Conservation (phyloP, 2,797 vertebrate genomes). For the Sitta carolinensis region DNA sequence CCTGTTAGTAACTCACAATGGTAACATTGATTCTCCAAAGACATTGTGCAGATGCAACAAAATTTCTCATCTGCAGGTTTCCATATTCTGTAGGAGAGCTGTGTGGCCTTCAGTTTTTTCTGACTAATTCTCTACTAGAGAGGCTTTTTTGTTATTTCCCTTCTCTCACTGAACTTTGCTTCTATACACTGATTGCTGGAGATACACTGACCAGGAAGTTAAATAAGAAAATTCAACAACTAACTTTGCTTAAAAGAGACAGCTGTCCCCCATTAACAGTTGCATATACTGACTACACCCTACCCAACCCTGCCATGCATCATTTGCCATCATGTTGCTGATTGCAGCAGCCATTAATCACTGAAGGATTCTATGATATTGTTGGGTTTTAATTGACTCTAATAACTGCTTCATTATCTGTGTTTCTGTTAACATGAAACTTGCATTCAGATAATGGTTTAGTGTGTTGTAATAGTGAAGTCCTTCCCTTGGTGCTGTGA, state of each 20-base stretch:
- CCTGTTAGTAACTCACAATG: neutral
- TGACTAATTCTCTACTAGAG: neutral
- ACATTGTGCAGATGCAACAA: neutral
- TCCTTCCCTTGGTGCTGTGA: neutral
- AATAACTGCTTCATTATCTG: neutral
- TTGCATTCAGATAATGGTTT: neutral
- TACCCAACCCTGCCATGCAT: neutral
- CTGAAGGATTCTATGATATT: neutral
- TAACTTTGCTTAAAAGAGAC: neutral
- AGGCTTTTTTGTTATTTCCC: neutral
- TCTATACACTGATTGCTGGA: neutral
- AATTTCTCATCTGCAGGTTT: neutral
- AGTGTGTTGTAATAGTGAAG: neutral
- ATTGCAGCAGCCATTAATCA: neutral
- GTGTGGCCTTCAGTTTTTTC: neutral
- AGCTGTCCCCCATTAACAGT: neutral
- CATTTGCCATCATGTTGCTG: neutral
- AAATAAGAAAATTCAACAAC: neutral
- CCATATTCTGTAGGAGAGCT: neutral
- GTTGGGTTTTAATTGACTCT: neutral
- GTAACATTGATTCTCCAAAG: neutral
- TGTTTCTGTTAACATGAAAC: neutral
- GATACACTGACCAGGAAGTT: neutral
- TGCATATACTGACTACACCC: neutral
- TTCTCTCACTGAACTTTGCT: neutral